A percentile compares a stretch with the other conserved stretches of the same genome.
Evolutionary conservation across 2,113 vertebrate genomes (phyloP).

Genomic region (Aptenodytes forsteri): DNA sequence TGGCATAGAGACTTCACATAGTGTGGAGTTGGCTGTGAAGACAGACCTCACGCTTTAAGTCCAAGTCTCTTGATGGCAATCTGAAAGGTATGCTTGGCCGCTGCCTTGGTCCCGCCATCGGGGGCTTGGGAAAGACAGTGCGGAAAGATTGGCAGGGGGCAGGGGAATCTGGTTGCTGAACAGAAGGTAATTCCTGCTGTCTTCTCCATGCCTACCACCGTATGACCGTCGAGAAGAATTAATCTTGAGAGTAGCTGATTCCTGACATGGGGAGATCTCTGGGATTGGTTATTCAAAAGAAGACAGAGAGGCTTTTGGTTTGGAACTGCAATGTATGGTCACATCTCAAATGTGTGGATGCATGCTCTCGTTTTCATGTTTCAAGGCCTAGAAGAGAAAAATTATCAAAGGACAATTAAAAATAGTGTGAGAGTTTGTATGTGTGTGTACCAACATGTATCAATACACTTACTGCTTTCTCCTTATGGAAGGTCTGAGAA

Average conservation of each 20-base stretch:
- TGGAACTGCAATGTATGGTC: neutral
- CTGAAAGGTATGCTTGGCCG: fast-evolving
- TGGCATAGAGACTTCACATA: too few species aligned
- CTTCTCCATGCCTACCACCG: neutral
- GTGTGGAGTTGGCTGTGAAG: neutral
- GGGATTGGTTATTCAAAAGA: neutral
- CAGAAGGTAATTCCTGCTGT: neutral
- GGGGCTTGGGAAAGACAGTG: fast-evolving
- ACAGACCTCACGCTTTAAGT: neutral
- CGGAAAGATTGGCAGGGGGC: too few species aligned
- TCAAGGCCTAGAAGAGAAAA: neutral
- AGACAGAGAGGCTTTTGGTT: neutral
- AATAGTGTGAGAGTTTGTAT: neutral
- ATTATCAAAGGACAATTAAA: neutral
- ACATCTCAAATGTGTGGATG: neutral
- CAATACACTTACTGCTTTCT: neutral
- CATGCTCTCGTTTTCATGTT: neutral
- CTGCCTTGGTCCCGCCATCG: neutral
- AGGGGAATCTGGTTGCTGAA: neutral
- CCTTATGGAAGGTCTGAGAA: neutral
- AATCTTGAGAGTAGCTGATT: neutral
- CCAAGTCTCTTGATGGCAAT: too few species aligned
- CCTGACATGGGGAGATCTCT: neutral
- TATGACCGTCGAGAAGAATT: neutral
- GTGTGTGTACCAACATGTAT: too few species aligned